These are phyloP conservation scores for Tachysurus vachellii DNA, from an alignment of 2,113 vertebrate species.

Conservation along the genomic window DNA sequence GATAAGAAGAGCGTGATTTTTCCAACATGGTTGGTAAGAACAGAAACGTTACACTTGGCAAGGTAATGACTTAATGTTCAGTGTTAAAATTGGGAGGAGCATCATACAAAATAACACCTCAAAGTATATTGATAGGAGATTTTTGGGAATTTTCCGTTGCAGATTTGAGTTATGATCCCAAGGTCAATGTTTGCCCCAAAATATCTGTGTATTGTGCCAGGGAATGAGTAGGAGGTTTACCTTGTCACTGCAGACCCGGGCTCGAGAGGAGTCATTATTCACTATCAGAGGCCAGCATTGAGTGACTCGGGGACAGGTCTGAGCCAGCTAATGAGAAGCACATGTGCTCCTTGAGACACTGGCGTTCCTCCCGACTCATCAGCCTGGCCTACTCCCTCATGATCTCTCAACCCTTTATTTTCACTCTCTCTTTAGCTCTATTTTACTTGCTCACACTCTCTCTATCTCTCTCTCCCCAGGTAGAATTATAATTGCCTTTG, in stretches of 20 bases:
- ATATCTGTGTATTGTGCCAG: conserved; percentile 23
- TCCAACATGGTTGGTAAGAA: conserved; percentile 60
- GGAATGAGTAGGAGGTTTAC: conserved; percentile 44
- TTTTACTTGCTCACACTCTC: conserved; percentile 3
- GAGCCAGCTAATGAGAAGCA: conserved; percentile 67
- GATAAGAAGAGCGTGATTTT: conserved; percentile 50
- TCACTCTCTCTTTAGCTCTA: conserved; percentile 39
- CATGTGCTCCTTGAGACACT: conserved; percentile 61
- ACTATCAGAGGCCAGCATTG: conserved; percentile 44
- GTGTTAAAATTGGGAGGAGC: background rate
- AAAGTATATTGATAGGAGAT: conserved; percentile 14
- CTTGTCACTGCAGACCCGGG: conserved; percentile 17
- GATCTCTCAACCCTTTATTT: conserved; percentile 13
- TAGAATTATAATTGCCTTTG: background rate
- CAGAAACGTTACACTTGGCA: background rate
- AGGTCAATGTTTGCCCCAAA: conserved; percentile 4
- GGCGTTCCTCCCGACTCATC: conserved; percentile 62
- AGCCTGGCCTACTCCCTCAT: conserved; percentile 52
- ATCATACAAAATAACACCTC: conserved; percentile 1
- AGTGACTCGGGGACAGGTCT: conserved; percentile 63
- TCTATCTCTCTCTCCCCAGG: conserved; percentile 12
- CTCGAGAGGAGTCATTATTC: conserved; percentile 44
- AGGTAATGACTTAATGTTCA: background rate
- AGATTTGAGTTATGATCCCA: conserved; percentile 21
- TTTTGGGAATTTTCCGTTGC: conserved; percentile 23